Evolutionary conservation across 2,888 invertebrate species (phyloP).

Genomic region (Tholera decimalis): DNA sequence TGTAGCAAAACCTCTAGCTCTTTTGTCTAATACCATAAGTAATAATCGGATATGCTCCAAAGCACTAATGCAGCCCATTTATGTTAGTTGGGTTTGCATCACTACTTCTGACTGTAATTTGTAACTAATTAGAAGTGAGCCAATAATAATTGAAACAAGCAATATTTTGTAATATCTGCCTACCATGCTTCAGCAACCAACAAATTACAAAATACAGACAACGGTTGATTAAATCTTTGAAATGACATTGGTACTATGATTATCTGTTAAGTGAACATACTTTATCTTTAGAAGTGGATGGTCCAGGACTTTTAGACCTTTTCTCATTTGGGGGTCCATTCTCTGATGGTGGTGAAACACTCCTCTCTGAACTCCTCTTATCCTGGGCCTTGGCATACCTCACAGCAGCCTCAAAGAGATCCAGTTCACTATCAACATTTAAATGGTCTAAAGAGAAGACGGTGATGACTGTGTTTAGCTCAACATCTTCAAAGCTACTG

Average conservation of each 20-base stretch:
- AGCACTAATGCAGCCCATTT: no score
- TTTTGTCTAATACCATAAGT: no score
- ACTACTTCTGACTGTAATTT: not conserved
- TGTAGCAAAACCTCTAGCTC: no score
- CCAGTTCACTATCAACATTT: slow-evolving; percentile 94
- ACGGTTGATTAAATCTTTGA: not conserved
- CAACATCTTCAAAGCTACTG: slow-evolving; percentile 95
- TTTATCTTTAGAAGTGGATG: slow-evolving; percentile 82
- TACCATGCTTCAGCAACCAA: not conserved
- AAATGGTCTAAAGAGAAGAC: slow-evolving; percentile 95
- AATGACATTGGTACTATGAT: not conserved
- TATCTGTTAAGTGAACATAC: slow-evolving; percentile 22
- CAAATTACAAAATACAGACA: not conserved
- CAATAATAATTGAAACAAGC: slow-evolving; percentile 7
- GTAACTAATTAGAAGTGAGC: slow-evolving; percentile 2
- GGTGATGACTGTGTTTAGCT: slow-evolving; percentile 94
- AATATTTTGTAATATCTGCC: slow-evolving; percentile 1
- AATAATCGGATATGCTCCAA: no score
- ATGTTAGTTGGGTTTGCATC: no score
- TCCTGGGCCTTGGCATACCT: slow-evolving; percentile 87
- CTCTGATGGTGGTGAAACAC: slow-evolving; percentile 75
- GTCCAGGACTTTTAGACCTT: slow-evolving; percentile 80
- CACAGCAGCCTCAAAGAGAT: slow-evolving; percentile 94
- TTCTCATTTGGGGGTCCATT: slow-evolving; percentile 75
- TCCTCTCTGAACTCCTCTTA: slow-evolving; percentile 77